Percentiles rank a stretch among this genome's conserved stretches.
These are phyloP conservation scores for Drymonia ruficornis DNA, from an alignment of 2,888 invertebrate species.

Conservation along the genomic window DNA sequence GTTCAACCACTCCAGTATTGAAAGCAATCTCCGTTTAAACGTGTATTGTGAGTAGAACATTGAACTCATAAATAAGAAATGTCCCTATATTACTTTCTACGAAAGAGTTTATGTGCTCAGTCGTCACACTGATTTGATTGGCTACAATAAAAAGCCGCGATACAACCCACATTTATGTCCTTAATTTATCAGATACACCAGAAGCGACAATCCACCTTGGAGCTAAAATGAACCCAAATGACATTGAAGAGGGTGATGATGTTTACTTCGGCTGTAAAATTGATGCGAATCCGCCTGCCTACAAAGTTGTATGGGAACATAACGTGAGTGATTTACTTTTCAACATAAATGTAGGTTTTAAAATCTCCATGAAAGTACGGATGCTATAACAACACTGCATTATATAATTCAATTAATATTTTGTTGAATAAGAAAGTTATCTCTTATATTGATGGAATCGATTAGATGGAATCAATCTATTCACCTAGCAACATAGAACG, in stretches of 20 bases:
- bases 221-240: conserved; percentile 79
- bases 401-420: too few relatives aligned
- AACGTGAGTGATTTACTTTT: conserved; percentile 63
- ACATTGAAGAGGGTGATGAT: conserved; percentile 81
- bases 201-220: conserved; percentile 74
- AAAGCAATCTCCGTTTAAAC: conserved; percentile 92
- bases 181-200: conserved; percentile 65
- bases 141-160: background rate
- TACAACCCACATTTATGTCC: background rate
- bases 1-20: conserved; percentile 89
- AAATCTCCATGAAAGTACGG: too few relatives aligned
- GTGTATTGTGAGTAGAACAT: conserved; percentile 91
- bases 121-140: background rate
- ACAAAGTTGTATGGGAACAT: conserved; percentile 82
- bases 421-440: too few relatives aligned
- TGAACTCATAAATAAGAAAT: background rate
- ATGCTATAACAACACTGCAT: too few relatives aligned
- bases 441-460: too few relatives aligned
- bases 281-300: conserved; percentile 80
- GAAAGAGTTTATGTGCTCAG: background rate
- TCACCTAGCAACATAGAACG: too few relatives aligned
- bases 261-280: conserved; percentile 80
- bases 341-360: too few relatives aligned
- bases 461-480: too few relatives aligned
- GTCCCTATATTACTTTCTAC: background rate